Percentiles rank a stretch among this genome's conserved stretches.
These are phyloP conservation scores for Bradysia coprophila DNA, from an alignment of 1,140 invertebrate genomes.

Conservation along the genomic window DNA sequence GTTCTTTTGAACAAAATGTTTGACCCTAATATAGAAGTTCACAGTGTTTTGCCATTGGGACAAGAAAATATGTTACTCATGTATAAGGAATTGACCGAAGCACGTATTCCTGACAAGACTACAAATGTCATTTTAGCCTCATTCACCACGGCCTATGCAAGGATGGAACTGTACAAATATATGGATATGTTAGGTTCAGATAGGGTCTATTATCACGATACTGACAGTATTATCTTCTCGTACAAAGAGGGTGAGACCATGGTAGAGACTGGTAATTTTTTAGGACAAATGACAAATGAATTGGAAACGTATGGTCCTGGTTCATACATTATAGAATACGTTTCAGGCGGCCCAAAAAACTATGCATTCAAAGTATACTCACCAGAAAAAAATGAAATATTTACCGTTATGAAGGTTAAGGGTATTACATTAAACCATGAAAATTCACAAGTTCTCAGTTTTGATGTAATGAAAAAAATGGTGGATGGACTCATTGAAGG, in stretches of 20 bases:
- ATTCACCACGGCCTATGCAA: background rate
- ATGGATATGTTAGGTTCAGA: background rate
- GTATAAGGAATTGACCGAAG: too few relatives aligned
- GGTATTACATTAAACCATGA: background rate
- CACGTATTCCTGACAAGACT: too few relatives aligned
- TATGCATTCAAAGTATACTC: slow-evolving; percentile 4
- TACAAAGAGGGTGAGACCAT: background rate
- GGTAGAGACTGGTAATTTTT: slow-evolving; percentile 5
- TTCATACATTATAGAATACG: slow-evolving; percentile 5
- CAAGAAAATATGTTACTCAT: too few relatives aligned
- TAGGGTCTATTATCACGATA: background rate
- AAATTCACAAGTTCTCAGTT: background rate
- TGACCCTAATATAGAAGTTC: too few relatives aligned
- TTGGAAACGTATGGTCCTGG: slow-evolving; percentile 4
- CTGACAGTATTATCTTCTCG: background rate
- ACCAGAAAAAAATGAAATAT: background rate
- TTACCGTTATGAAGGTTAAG: background rate
- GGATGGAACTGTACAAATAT: background rate
- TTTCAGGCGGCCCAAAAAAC: slow-evolving; percentile 5
- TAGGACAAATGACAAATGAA: slow-evolving; percentile 18
- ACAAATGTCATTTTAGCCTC: background rate
- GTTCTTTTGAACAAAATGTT: too few relatives aligned
- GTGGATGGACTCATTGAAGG: background rate
- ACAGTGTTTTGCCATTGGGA: too few relatives aligned
- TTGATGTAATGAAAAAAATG: background rate